Percentiles rank a stretch among this genome's conserved stretches.
phyloP scores from a whole-genome alignment of 2,113 vertebrate genomes.

The Sprattus sprattus region DNA sequence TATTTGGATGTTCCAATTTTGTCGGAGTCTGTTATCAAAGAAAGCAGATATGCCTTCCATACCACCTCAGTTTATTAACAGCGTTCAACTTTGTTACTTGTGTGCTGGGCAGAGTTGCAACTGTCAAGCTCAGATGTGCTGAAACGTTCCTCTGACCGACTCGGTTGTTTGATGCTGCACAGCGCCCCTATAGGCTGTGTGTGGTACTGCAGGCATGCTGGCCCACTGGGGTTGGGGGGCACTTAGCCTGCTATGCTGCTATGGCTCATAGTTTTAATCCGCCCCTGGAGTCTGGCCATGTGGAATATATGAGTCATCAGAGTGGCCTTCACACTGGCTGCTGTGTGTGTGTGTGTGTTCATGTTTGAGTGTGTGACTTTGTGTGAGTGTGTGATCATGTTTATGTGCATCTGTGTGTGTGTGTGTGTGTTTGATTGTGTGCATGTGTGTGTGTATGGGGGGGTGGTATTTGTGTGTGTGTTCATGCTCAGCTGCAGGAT shows the following conservation, averaged over 20 bases:
- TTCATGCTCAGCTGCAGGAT: background rate
- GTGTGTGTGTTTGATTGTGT: background rate
- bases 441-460: constrained; percentile 8
- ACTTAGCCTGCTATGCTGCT: constrained; percentile 14
- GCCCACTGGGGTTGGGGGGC: background rate
- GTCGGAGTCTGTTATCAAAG: too few species aligned
- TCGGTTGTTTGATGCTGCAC: background rate
- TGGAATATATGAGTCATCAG: constrained; percentile 58
- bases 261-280: constrained; percentile 42
- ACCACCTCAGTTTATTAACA: too few species aligned
- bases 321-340: background rate
- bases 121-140: background rate
- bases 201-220: background rate
- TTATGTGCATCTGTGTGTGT: background rate
- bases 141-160: background rate
- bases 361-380: background rate
- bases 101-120: background rate
- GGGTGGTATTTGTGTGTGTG: background rate
- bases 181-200: background rate
- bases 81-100: too few species aligned
- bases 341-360: background rate
- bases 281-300: constrained; percentile 29
- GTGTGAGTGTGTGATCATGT: background rate
- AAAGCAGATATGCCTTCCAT: too few species aligned
- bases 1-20: too few species aligned